Evolutionary conservation across 2,113 vertebrate species (phyloP), one percentile per base, ranked within the genome.

Genomic region (Apodemus speciosus): DNA sequence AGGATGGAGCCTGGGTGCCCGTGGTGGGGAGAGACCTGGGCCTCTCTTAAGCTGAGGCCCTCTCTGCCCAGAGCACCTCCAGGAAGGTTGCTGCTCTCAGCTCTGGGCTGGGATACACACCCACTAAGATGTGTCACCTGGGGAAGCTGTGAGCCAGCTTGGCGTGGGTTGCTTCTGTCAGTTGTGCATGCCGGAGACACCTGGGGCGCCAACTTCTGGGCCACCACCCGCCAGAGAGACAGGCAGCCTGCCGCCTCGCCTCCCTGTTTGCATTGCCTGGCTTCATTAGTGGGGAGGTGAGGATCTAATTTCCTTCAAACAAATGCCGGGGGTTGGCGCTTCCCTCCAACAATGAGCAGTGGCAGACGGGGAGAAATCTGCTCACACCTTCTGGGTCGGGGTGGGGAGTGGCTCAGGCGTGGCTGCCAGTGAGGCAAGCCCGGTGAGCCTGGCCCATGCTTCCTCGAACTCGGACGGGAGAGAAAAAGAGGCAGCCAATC

Each of bases 251-350:
- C 83, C 10, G 0, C 38, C 38, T 85, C 64, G 56, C 75, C 75
- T 93, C 86, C 93, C 73, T 97, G 96, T 96, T 91, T 95, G 95
- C 92, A 94, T 91, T 90, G 80, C 85, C 93, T 94, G 95, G 94
- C 84, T 91, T 90, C 94, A 97, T 96, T 94, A 96, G 95, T 18
- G 25, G 77, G 92, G 93, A 96, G 95, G 97, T 95, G 97, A 94
- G 13, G 71, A 95, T 89, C 94, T 96, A 96, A 96, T 96, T 96
- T 93, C 85, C 71, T 94, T 85, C 66, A 38, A 92, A 90, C 96
- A 95, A 95, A 94, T 85, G 93, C 51, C 60, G 91, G 95, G 95
- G 69, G 56, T 90, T 35, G 91, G 89, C 18, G 69, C 84, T 95
- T 96, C 90, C 93, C 84, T 87, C 87, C 80, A 90, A 97, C 97